Percentiles rank a stretch among this genome's conserved stretches.
Conservation (phyloP, 2,888 invertebrate species). For the Tolmerus cingulatus region DNA sequence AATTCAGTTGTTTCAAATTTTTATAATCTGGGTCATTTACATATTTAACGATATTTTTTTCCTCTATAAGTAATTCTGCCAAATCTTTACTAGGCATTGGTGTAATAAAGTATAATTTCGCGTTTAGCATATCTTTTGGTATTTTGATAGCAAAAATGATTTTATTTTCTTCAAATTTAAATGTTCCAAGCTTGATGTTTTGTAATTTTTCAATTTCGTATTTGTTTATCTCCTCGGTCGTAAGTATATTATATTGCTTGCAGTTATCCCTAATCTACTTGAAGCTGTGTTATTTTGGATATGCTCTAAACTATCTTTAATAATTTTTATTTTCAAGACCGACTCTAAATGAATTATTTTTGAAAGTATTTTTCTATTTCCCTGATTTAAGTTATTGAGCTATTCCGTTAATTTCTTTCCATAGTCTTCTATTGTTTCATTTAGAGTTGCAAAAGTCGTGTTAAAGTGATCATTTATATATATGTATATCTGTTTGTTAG, state of each 20-base stretch:
- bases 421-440: slow-evolving; percentile 15
- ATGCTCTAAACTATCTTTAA: slow-evolving; percentile 26
- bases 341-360: background rate
- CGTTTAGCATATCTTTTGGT: slow-evolving; percentile 21
- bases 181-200: slow-evolving; percentile 41
- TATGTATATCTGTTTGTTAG: slow-evolving; percentile 23
- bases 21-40: background rate
- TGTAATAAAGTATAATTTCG: background rate
- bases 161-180: slow-evolving; percentile 35
- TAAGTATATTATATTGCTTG: slow-evolving; percentile 41
- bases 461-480: slow-evolving; percentile 20
- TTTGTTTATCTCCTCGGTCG: slow-evolving; percentile 29
- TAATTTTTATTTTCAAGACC: slow-evolving; percentile 26
- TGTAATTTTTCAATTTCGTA: slow-evolving; percentile 32
- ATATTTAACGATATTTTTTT: background rate
- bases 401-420: slow-evolving; percentile 2
- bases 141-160: slow-evolving; percentile 40
- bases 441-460: slow-evolving; percentile 23
- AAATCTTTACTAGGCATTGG: background rate
- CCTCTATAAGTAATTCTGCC: background rate
- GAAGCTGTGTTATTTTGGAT: slow-evolving; percentile 36
- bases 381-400: background rate
- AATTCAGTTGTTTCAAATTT: background rate
- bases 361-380: background rate
- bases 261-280: slow-evolving; percentile 34